Evolutionary conservation across 1,140 invertebrate species (phyloP).

Genomic region (Drosophila tristis): DNA sequence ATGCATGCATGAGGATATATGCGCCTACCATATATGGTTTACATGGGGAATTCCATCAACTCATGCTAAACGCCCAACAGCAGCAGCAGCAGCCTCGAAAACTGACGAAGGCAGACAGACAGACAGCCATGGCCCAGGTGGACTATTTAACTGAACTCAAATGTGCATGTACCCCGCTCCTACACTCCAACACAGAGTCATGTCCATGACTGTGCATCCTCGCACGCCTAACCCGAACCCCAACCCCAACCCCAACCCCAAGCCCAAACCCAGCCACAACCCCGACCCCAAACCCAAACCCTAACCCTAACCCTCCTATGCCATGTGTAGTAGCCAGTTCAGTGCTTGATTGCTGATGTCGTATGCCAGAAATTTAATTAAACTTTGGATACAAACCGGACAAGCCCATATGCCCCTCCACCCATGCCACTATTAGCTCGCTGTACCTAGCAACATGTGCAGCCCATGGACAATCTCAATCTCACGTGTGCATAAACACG

Average conservation of each 20-base stretch:
- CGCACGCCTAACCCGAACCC: conserved; percentile 13
- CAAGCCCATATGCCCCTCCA: conserved; percentile 25
- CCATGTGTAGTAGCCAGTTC: conserved; percentile 18
- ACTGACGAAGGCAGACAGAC: too few relatives aligned
- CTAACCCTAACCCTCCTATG: too few relatives aligned
- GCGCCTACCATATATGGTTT: conserved; percentile 11
- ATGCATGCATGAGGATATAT: conserved; percentile 2
- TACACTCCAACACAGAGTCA: conserved; percentile 44
- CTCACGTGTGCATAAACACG: too few relatives aligned
- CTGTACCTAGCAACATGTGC: too few relatives aligned
- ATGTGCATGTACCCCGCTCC: conserved; percentile 40
- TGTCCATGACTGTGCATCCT: conserved; percentile 54
- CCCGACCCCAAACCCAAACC: too few relatives aligned
- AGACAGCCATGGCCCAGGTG: conserved; percentile 37
- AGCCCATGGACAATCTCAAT: too few relatives aligned
- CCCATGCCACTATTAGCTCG: too few relatives aligned
- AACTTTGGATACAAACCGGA: conserved; percentile 49
- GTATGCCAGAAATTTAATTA: conserved; percentile 65
- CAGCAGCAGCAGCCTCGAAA: too few relatives aligned
- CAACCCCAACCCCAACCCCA: too few relatives aligned
- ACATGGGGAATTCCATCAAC: conserved; percentile 47
- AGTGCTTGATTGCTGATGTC: conserved; percentile 50
- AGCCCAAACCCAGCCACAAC: too few relatives aligned
- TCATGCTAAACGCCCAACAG: background rate
- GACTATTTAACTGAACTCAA: conserved; percentile 59